Percentiles rank a stretch among this genome's conserved stretches.
Evolutionary conservation across 2,113 vertebrate species (phyloP).

Genomic region (Gracilinanus agilis): DNA sequence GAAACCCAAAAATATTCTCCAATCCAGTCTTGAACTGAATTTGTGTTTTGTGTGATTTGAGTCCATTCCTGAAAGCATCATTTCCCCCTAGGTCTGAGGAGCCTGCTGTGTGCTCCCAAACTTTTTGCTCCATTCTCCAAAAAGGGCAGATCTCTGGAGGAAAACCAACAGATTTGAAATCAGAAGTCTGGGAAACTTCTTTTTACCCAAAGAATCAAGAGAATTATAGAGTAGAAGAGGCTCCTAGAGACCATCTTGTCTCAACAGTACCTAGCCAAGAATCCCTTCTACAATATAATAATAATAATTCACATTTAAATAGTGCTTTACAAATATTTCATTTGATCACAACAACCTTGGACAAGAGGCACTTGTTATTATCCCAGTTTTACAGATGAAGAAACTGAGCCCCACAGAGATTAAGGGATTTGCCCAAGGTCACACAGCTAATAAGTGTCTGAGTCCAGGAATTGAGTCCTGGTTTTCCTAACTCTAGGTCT

Average conservation of each 20-base stretch:
- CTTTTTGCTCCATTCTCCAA: background rate
- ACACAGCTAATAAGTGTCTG: background rate
- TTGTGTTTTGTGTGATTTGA: background rate
- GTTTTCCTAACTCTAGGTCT: background rate
- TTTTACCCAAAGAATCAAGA: background rate
- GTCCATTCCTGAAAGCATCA: background rate
- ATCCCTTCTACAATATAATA: background rate
- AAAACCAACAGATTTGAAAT: background rate
- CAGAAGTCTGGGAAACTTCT: background rate
- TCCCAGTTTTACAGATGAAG: background rate
- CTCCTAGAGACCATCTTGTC: background rate
- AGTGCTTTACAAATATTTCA: background rate
- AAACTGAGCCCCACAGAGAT: background rate
- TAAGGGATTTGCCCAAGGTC: background rate
- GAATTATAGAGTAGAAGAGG: background rate
- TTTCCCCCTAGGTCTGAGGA: background rate
- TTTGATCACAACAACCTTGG: background rate
- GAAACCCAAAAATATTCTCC: background rate
- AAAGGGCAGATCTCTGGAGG: background rate
- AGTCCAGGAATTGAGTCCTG: rapidly evolving
- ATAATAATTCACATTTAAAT: background rate
- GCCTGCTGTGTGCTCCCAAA: background rate
- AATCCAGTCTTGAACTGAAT: background rate
- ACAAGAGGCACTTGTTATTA: background rate
- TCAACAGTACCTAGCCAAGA: background rate